Evolutionary conservation across 2,888 invertebrate species (phyloP).

Genomic region (Pseudolycoriella hygida): DNA sequence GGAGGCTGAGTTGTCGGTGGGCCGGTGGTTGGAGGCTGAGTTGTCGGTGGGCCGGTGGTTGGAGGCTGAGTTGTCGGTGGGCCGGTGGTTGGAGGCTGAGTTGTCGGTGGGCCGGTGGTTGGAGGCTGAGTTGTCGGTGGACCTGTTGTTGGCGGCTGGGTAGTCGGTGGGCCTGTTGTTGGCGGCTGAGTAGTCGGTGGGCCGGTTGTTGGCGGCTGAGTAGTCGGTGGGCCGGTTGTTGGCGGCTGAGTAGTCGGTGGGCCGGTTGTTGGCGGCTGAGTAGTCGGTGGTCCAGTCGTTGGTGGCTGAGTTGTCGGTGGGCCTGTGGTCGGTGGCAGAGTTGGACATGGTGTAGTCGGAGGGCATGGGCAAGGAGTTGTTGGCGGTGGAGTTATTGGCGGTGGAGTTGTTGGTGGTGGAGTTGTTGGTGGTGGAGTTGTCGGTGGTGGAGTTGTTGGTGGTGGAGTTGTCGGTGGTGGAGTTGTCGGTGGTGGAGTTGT

Average conservation of each 20-base stretch:
- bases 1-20: neutral
- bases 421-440: neutral
- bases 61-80: neutral
- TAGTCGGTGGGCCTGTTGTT: neutral
- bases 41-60: neutral
- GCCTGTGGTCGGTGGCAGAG: neutral
- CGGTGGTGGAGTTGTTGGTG: neutral
- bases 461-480: neutral
- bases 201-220: neutral
- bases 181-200: neutral
- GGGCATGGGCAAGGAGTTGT: neutral
- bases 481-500: too few species aligned
- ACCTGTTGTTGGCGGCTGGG: neutral
- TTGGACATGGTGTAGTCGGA: neutral
- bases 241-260: neutral
- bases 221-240: neutral
- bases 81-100: neutral
- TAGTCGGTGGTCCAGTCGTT: neutral
- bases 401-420: neutral
- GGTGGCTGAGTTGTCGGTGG: neutral
- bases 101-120: neutral
- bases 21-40: neutral
- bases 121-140: neutral
- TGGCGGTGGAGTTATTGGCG: neutral
- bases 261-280: neutral